Conservation (phyloP, 2,797 vertebrate species). For the Danio tinwini region DNA sequence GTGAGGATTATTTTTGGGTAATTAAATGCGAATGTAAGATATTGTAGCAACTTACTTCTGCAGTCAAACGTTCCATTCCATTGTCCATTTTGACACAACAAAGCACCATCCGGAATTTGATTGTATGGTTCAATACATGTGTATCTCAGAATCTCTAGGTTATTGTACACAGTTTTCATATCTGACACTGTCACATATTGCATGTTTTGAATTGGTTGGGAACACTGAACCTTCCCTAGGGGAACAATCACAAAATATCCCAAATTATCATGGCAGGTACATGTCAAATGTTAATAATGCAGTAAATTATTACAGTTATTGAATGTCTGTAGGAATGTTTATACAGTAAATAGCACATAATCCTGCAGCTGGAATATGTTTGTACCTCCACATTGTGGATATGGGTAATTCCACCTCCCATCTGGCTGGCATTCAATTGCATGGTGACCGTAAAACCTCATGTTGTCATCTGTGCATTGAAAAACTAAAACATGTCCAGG, state of each 20-base stretch:
- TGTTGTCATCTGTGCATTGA: slow-evolving; percentile 38
- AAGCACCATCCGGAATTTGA: background rate
- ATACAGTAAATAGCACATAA: background rate
- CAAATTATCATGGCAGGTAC: too few relatives aligned
- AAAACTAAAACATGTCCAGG: slow-evolving; percentile 63
- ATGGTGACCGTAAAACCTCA: background rate
- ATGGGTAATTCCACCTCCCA: slow-evolving; percentile 64
- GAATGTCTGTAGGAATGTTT: background rate
- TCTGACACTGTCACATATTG: background rate
- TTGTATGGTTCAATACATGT: background rate
- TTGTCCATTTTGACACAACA: slow-evolving; percentile 6
- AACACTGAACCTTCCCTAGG: slow-evolving; percentile 6
- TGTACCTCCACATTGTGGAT: slow-evolving; percentile 67
- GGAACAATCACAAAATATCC: background rate
- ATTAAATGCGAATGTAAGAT: background rate
- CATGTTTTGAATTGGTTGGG: slow-evolving; percentile 14
- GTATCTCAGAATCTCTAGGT: slow-evolving; percentile 12
- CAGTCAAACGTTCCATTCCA: slow-evolving; percentile 20
- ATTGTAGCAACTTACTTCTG: background rate
- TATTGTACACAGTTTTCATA: slow-evolving; percentile 2
- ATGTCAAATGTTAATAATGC: background rate
- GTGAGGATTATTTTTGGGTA: background rate
- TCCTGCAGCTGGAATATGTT: background rate
- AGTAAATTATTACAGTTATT: background rate
- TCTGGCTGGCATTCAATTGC: slow-evolving; percentile 62